These are phyloP conservation scores for Chascanopsetta lugubris DNA, from an alignment of 2,113 vertebrate species.

Conservation along the genomic window DNA sequence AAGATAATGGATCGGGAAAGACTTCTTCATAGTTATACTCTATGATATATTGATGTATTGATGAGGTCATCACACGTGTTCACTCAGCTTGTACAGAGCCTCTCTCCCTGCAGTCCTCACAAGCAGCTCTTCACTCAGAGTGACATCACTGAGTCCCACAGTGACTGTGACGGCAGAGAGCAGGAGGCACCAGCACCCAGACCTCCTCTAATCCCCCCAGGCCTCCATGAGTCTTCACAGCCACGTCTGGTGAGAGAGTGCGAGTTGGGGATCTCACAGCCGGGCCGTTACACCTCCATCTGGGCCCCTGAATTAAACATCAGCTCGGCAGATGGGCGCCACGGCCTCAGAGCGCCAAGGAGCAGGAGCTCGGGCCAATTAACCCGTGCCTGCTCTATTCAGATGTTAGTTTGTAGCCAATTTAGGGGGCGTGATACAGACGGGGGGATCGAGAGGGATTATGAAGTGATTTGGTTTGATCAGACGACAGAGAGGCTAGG, in stretches of 20 bases:
- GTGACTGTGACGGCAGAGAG: constrained; percentile 23
- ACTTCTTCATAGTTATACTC: too few relatives aligned
- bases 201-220: constrained; percentile 22
- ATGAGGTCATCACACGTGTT: too few relatives aligned
- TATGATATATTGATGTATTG: too few relatives aligned
- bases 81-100: background rate
- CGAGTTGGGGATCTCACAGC: constrained; percentile 61
- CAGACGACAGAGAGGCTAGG: constrained; percentile 20
- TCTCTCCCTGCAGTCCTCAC: constrained; percentile 17
- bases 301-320: constrained; percentile 74
- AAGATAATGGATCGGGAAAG: background rate
- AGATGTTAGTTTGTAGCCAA: constrained; percentile 58
- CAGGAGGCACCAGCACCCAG: constrained; percentile 18
- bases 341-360: constrained; percentile 51
- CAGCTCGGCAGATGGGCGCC: constrained; percentile 62
- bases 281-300: constrained; percentile 68
- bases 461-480: constrained; percentile 33
- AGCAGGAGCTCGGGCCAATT: constrained; percentile 64
- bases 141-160: constrained; percentile 42
- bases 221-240: constrained; percentile 34
- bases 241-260: constrained; percentile 55
- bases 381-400: constrained; percentile 57
- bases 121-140: constrained; percentile 3
- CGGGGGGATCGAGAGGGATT: constrained; percentile 37
- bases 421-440: constrained; percentile 49